Conservation (phyloP, 2,888 invertebrate species). For the Ptilodon capucinus region DNA sequence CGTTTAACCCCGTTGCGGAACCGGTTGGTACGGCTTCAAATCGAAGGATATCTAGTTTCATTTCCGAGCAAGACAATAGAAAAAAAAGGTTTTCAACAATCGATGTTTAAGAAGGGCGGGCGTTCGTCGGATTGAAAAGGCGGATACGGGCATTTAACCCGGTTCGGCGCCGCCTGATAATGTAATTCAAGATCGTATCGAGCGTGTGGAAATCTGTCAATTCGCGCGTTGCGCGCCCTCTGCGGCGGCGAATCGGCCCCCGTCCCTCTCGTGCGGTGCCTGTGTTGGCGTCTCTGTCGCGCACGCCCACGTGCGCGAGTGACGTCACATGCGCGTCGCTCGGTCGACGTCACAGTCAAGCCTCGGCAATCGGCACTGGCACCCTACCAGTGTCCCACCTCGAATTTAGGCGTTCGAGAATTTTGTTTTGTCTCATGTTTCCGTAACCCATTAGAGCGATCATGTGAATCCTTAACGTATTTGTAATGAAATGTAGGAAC, state of each 20-base stretch:
- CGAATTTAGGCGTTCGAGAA: slow-evolving; percentile 2
- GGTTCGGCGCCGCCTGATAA: slow-evolving; percentile 52
- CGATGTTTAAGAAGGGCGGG: slow-evolving; percentile 21
- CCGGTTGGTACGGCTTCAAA: slow-evolving; percentile 30
- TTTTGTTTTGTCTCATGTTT: too few relatives aligned
- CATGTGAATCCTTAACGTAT: too few relatives aligned
- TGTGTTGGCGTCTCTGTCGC: slow-evolving; percentile 53
- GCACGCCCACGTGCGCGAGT: slow-evolving; percentile 73
- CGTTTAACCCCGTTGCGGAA: slow-evolving; percentile 20
- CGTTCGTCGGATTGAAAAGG: slow-evolving; percentile 30
- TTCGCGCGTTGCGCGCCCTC: slow-evolving; percentile 69
- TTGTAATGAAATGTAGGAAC: too few relatives aligned
- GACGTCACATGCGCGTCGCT: slow-evolving; percentile 64
- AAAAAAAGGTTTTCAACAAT: slow-evolving; percentile 19
- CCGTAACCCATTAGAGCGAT: too few relatives aligned
- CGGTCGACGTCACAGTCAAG: slow-evolving; percentile 60
- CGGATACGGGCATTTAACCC: slow-evolving; percentile 51
- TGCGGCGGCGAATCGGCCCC: slow-evolving; percentile 36
- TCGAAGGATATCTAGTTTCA: slow-evolving; percentile 17
- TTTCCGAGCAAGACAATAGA: slow-evolving; percentile 26
- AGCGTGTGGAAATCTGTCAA: slow-evolving; percentile 73
- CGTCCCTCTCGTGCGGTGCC: slow-evolving; percentile 39
- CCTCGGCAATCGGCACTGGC: slow-evolving; percentile 13
- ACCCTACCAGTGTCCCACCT: slow-evolving; percentile 26
- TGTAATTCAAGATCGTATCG: slow-evolving; percentile 74